Evolutionary conservation across 2,888 invertebrate genomes (phyloP).

Genomic region (Hololepta plana): DNA sequence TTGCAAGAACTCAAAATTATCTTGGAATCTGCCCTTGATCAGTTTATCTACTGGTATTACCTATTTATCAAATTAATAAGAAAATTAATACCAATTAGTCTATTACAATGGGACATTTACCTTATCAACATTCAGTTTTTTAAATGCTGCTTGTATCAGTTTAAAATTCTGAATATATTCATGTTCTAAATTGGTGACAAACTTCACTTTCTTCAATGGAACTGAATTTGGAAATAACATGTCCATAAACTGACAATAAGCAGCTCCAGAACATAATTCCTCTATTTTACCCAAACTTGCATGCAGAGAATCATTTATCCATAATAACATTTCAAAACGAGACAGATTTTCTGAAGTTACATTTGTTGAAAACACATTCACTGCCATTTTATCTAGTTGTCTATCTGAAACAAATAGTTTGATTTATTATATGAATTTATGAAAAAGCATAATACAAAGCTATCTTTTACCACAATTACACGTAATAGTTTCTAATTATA

Average conservation of each 20-base stretch:
- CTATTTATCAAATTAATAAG: slow-evolving; percentile 43
- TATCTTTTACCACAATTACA: too few species aligned
- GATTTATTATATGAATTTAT: too few species aligned
- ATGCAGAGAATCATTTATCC: slow-evolving; percentile 95
- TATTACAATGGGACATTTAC: too few species aligned
- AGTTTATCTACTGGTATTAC: slow-evolving; percentile 85
- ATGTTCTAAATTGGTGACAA: slow-evolving; percentile 95
- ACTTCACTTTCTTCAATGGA: slow-evolving; percentile 88
- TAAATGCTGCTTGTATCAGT: slow-evolving; percentile 89
- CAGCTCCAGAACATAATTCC: slow-evolving; percentile 94
- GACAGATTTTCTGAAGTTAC: slow-evolving; percentile 95
- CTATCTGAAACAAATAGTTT: too few species aligned
- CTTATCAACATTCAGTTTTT: slow-evolving; percentile 97
- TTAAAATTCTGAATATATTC: slow-evolving; percentile 99
- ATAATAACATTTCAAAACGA: slow-evolving; percentile 94
- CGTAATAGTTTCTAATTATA: too few species aligned
- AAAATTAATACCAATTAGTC: too few species aligned
- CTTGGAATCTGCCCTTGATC: slow-evolving; percentile 97
- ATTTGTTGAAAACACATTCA: slow-evolving; percentile 96
- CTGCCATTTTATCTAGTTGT: slow-evolving; percentile 53
- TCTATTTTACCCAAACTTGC: slow-evolving; percentile 92
- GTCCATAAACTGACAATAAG: slow-evolving; percentile 99
- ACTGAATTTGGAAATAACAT: slow-evolving; percentile 87
- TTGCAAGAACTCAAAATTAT: slow-evolving; percentile 99
- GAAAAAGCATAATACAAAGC: too few species aligned